These are phyloP conservation scores for Nibea albiflora DNA, from an alignment of 2,113 vertebrate species.

Conservation along the genomic window DNA sequence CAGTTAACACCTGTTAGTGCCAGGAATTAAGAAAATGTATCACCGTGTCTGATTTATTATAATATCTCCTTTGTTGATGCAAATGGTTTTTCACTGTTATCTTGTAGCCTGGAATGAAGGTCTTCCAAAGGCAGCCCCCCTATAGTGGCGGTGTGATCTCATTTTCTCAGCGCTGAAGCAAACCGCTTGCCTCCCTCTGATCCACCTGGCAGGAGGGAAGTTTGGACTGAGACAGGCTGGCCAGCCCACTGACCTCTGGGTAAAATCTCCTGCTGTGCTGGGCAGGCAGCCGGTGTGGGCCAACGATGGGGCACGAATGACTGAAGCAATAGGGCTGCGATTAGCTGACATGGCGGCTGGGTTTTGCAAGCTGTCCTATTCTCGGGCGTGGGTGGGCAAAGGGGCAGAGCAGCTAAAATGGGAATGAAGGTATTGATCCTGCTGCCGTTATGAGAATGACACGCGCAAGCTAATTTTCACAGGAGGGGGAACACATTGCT, in stretches of 20 bases:
- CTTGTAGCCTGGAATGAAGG: slow-evolving; percentile 74
- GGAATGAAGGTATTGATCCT: slow-evolving; percentile 85
- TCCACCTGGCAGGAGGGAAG: slow-evolving; percentile 75
- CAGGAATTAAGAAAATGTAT: slow-evolving; percentile 67
- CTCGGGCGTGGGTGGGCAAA: slow-evolving; percentile 68
- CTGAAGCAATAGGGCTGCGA: slow-evolving; percentile 77
- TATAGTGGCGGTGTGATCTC: slow-evolving; percentile 71
- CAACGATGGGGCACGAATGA: slow-evolving; percentile 65
- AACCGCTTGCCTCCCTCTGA: slow-evolving; percentile 73
- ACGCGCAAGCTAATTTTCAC: slow-evolving; percentile 84
- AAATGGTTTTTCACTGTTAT: slow-evolving; percentile 74
- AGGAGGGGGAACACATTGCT: slow-evolving; percentile 78
- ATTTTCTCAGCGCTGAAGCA: slow-evolving; percentile 72
- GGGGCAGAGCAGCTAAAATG: slow-evolving; percentile 75
- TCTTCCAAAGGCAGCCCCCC: slow-evolving; percentile 75
- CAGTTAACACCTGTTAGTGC: slow-evolving; percentile 63
- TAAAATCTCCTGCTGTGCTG: slow-evolving; percentile 72
- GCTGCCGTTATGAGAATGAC: slow-evolving; percentile 79
- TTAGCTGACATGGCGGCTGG: slow-evolving; percentile 81
- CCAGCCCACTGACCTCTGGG: slow-evolving; percentile 80
- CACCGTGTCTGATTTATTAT: slow-evolving; percentile 74
- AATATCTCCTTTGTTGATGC: slow-evolving; percentile 74
- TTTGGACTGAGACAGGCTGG: slow-evolving; percentile 67
- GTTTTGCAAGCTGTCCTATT: slow-evolving; percentile 87
- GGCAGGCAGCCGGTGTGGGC: slow-evolving; percentile 66